Evolutionary conservation across 2,888 invertebrate species (phyloP).

Genomic region (Tridacna gigas): DNA sequence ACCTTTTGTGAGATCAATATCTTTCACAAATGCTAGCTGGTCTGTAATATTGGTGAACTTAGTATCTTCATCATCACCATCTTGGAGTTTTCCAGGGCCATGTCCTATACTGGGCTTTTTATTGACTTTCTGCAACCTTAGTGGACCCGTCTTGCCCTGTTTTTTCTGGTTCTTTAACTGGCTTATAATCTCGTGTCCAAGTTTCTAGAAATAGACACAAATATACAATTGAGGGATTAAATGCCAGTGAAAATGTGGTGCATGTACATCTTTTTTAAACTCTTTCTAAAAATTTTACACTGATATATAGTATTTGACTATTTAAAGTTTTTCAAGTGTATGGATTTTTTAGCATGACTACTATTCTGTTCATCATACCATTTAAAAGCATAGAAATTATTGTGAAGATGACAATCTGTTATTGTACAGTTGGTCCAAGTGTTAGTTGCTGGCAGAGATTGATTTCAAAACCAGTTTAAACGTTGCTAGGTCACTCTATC

Average conservation of each 20-base stretch:
- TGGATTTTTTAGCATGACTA: no score
- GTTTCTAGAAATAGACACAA: constrained; percentile 68
- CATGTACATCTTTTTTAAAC: not conserved
- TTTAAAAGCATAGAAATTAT: no score
- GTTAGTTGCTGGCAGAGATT: no score
- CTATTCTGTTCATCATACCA: no score
- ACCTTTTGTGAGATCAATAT: constrained; percentile 86
- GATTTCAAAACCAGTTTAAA: no score
- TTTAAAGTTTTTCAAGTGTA: no score
- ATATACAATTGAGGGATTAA: not conserved
- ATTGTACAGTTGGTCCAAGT: no score
- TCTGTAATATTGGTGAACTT: constrained; percentile 77
- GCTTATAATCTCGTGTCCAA: constrained; percentile 79
- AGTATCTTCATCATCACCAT: constrained; percentile 66
- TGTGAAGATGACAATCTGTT: no score
- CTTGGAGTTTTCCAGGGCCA: constrained; percentile 21
- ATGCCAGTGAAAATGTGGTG: not conserved
- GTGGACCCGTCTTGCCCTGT: constrained; percentile 67
- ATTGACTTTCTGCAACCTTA: constrained; percentile 61
- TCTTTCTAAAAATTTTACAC: no score
- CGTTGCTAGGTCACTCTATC: no score
- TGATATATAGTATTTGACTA: no score
- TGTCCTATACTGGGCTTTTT: constrained; percentile 45
- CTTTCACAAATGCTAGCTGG: constrained; percentile 91
- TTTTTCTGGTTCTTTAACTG: constrained; percentile 76